Evolutionary conservation across 2,797 vertebrate species (phyloP).

Genomic region (Amblyraja radiata): DNA sequence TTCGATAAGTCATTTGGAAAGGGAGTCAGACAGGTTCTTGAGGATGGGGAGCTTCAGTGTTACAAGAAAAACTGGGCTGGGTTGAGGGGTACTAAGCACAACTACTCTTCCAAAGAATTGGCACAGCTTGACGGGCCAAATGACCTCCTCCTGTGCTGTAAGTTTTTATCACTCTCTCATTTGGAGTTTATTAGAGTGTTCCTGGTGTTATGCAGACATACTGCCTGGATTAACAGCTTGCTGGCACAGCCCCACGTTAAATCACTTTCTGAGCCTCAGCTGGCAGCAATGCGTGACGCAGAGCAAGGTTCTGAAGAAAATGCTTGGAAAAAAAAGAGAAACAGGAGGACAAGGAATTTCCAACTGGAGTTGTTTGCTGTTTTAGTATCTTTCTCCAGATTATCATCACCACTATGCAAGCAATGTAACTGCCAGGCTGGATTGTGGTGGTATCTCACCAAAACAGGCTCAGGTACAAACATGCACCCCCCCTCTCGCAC

Average conservation of each 20-base stretch:
- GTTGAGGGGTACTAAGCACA: neutral
- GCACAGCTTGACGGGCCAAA: neutral
- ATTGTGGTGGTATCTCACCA: neutral
- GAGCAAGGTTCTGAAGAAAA: neutral
- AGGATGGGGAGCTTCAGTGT: neutral
- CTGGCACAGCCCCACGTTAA: neutral
- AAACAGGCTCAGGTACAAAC: neutral
- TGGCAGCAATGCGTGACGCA: neutral
- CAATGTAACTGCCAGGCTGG: constrained; percentile 5
- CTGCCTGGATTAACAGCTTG: constrained; percentile 23
- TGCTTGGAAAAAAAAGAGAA: neutral
- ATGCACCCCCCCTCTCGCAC: neutral
- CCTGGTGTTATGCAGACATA: neutral
- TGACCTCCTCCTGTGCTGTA: neutral
- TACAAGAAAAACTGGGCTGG: neutral
- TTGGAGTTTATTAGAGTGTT: neutral
- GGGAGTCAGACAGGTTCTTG: neutral
- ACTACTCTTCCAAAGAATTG: neutral
- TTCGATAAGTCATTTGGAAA: neutral
- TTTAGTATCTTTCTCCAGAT: neutral
- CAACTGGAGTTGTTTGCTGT: neutral
- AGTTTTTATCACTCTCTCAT: neutral
- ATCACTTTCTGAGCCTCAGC: constrained; percentile 24
- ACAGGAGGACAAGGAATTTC: neutral
- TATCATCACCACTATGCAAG: neutral